phyloP scores from a whole-genome alignment of 2,113 vertebrate genomes.

The Colistium nudipinnis region DNA sequence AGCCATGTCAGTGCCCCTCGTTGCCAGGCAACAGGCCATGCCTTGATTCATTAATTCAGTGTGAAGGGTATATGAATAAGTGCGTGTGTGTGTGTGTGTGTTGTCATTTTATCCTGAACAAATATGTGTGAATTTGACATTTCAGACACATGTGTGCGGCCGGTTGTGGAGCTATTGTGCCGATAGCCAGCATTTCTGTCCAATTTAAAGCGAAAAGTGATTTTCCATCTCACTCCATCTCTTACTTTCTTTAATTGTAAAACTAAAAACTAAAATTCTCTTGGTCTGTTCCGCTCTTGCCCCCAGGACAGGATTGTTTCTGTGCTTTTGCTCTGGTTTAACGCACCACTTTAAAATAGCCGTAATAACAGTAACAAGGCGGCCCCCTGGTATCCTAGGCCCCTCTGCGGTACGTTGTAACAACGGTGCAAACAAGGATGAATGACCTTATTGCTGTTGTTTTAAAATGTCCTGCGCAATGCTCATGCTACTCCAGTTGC shows the following conservation, averaged over 20 bases:
- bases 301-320: not conserved
- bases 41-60: constrained; percentile 60
- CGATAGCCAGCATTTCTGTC: not conserved
- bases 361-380: not conserved
- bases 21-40: constrained; percentile 73
- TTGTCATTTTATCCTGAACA: no score
- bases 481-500: not conserved
- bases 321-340: no score
- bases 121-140: no score
- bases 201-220: not conserved
- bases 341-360: not conserved
- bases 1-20: constrained; percentile 37
- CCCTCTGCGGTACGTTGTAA: no score
- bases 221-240: no score
- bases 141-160: no score
- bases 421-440: no score
- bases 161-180: not conserved
- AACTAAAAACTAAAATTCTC: not conserved
- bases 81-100: constrained; percentile 16
- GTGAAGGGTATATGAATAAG: constrained; percentile 36
- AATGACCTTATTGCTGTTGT: no score
- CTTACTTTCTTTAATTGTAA: no score
- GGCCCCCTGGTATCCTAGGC: not conserved
- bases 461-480: no score
- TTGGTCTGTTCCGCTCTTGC: not conserved